Conservation (phyloP, 2,797 vertebrate species). For the Holocentrus rufus region DNA sequence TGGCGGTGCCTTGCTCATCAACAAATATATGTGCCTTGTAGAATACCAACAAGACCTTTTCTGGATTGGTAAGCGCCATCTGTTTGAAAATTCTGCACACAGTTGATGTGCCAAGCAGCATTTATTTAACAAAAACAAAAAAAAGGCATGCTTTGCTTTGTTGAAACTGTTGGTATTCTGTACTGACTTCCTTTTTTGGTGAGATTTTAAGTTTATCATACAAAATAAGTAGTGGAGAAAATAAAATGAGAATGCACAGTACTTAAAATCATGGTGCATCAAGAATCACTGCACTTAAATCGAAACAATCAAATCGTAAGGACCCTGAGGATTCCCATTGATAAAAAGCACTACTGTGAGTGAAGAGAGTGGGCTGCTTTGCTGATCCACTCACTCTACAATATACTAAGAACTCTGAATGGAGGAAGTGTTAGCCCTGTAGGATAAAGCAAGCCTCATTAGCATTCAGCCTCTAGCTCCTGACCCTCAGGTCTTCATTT, state of each 20-base stretch:
- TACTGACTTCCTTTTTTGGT: too few relatives aligned
- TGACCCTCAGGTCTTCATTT: conserved; percentile 57
- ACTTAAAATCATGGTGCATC: too few relatives aligned
- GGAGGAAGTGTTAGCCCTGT: conserved; percentile 52
- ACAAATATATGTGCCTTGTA: neutral
- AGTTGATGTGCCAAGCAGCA: neutral
- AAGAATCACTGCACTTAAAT: neutral
- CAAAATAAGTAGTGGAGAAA: too few relatives aligned
- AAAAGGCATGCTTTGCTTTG: too few relatives aligned
- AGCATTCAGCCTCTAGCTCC: conserved; percentile 64
- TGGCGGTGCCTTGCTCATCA: neutral
- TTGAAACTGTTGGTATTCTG: too few relatives aligned
- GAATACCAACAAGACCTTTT: neutral
- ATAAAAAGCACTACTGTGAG: conserved; percentile 8
- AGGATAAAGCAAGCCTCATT: conserved; percentile 63
- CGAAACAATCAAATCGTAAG: neutral
- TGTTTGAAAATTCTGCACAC: neutral
- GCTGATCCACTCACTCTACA: conserved; percentile 37
- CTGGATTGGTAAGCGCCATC: neutral
- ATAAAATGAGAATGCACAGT: neutral
- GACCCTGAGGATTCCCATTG: conserved; percentile 15
- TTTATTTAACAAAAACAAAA: too few relatives aligned
- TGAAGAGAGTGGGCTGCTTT: conserved; percentile 35
- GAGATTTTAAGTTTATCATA: too few relatives aligned
- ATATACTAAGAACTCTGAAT: conserved; percentile 56